A percentile compares a stretch with the other conserved stretches of the same genome.
Conservation (phyloP, 2,888 invertebrate genomes). For the Chouioia cunea region DNA sequence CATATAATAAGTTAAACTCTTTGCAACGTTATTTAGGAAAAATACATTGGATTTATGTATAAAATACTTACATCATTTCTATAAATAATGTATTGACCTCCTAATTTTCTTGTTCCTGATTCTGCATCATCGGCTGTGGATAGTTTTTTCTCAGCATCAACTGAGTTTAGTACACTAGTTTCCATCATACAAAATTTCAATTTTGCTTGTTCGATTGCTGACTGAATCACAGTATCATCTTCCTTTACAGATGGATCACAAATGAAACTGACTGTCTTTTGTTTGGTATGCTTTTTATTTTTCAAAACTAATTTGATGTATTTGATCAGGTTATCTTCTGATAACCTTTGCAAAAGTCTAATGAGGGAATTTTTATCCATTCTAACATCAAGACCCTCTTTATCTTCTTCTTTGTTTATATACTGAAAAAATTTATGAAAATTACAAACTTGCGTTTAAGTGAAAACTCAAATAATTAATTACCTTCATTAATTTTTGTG, state of each 20-base stretch:
- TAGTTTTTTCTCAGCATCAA: slow-evolving; percentile 16
- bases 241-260: slow-evolving; percentile 70
- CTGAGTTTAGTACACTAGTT: not conserved
- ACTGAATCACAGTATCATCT: slow-evolving; percentile 71
- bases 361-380: slow-evolving; percentile 77
- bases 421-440: no score
- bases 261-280: slow-evolving; percentile 70
- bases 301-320: slow-evolving; percentile 70
- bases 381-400: slow-evolving; percentile 71
- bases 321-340: slow-evolving; percentile 73
- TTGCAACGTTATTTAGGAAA: not conserved
- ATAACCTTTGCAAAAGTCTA: slow-evolving; percentile 73
- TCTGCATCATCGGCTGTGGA: not conserved
- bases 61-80: slow-evolving; percentile 28
- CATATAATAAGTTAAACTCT: slow-evolving; percentile 12
- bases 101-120: not conserved
- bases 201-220: slow-evolving; percentile 75
- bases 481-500: slow-evolving; percentile 69
- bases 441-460: no score
- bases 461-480: no score
- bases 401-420: slow-evolving; percentile 72
- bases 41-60: not conserved
- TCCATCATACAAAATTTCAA: slow-evolving; percentile 69
- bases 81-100: slow-evolving; percentile 9
- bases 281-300: slow-evolving; percentile 61